phyloP scores from a whole-genome alignment of 2,113 vertebrate species.

The Cyprinodon brontotheroides region DNA sequence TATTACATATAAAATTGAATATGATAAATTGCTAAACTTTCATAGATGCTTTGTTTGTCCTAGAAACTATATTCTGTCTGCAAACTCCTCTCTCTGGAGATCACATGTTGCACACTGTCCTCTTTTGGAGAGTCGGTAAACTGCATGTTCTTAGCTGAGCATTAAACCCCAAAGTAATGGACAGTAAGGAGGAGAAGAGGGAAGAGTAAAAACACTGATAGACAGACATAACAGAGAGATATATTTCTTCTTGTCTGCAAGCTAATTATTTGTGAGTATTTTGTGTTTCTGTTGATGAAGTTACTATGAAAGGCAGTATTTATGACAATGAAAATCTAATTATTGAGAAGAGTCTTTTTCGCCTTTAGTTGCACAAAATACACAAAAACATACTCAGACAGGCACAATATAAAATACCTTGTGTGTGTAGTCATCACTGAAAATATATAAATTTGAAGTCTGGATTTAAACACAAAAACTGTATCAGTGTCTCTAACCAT shows the following conservation, averaged over 20 bases:
- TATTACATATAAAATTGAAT: not conserved
- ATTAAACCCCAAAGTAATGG: not conserved
- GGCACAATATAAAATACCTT: constrained; percentile 59
- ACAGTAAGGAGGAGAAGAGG: not conserved
- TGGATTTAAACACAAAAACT: constrained; percentile 50
- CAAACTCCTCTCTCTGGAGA: constrained; percentile 58
- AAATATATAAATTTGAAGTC: constrained; percentile 60
- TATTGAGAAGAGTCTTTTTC: constrained; percentile 29
- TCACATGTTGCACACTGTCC: constrained; percentile 73
- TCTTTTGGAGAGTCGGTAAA: constrained; percentile 71
- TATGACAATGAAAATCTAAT: constrained; percentile 64
- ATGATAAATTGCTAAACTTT: not conserved
- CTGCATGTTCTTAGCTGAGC: constrained; percentile 43
- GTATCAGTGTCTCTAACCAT: constrained; percentile 43
- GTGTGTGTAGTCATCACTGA: constrained; percentile 67
- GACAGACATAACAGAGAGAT: constrained; percentile 25
- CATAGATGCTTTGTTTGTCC: constrained; percentile 6
- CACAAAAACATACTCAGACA: not conserved
- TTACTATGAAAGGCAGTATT: constrained; percentile 44
- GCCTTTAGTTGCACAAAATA: not conserved
- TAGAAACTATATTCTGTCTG: constrained; percentile 11
- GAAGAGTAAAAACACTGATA: constrained; percentile 19
- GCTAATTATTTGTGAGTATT: constrained; percentile 15
- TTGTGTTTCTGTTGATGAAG: constrained; percentile 28
- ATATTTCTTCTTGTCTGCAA: constrained; percentile 8